Base-by-base conservation (phyloP, 2,797 vertebrate species). In the Ceyx erithaca region DNA sequence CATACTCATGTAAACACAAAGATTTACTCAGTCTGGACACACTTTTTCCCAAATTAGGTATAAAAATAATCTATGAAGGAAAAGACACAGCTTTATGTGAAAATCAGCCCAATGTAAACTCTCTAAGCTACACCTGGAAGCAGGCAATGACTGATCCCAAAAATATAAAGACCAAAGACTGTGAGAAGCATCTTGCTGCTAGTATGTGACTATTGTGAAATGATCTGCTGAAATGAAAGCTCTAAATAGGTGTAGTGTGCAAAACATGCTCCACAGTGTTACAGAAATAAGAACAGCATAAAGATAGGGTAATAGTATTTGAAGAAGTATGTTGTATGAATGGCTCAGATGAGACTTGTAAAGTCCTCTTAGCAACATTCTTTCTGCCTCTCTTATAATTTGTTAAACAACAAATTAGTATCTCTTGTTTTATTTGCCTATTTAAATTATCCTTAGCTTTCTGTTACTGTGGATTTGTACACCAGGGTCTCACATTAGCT, bases 111-210 rank as follows among this genome's bases (percentile, higher is more conserved):
- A n/a, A 6, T 12, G 17, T 41, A 22, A 26, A 12, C 11, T 62
- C 21, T 12, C 20, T 55, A 13, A 80, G 12, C 21, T 61, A n/a
- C 3, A 49, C 9, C 61, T 52, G 33, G 62, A 52, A 85, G 52
- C 0, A 25, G 3, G 14, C 19, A 68, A 41, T 13, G 10, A 41
- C 7, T 2, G 2, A 12, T 54, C 12, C 2, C 30, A 62, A 79
- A 79, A 63, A 22, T 6, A 5, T 31, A 41, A 31, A 46, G n/a
- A 31, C 8, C 13, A 14, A 62, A 54, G 54, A 58, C 8, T 40
- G 15, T 31, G 28, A 58, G 48, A 70, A 82, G 7, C 14, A 49
- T 28, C n/a, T 67, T 49, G 17, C 30, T 67, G 49, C 26, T 67
- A 7, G 12, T 58, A 35, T 46, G 10, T 49, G 52, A 37, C 18